A percentile compares a stretch with the other conserved stretches of the same genome.
Evolutionary conservation across 2,797 vertebrate genomes (phyloP).

Genomic region (Enteromius mattozi): DNA sequence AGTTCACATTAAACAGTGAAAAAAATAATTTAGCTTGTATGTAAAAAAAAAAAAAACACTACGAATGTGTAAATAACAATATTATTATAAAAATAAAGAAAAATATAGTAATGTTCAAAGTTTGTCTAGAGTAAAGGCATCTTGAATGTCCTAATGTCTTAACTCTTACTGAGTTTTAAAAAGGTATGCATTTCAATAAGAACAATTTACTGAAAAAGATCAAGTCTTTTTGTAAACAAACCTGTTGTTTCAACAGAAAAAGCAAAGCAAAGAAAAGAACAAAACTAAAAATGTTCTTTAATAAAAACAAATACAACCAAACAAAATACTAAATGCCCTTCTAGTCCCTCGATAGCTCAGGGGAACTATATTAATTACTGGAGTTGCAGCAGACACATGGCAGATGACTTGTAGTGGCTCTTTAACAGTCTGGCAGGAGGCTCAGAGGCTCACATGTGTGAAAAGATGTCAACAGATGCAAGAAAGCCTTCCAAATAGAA

Average conservation of each 20-base stretch:
- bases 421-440: slow-evolving; percentile 14
- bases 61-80: neutral
- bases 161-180: neutral
- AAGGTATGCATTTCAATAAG: neutral
- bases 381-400: neutral
- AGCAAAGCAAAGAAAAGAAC: neutral
- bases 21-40: neutral
- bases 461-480: slow-evolving; percentile 25
- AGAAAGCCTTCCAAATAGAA: slow-evolving; percentile 11
- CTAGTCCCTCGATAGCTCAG: neutral
- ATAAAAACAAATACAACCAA: neutral
- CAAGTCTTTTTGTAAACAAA: neutral
- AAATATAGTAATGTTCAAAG: neutral
- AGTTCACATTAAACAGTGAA: neutral
- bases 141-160: neutral
- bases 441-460: slow-evolving; percentile 30
- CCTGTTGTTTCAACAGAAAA: neutral
- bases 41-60: no score
- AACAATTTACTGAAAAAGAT: neutral
- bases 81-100: neutral
- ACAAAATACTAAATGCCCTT: neutral
- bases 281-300: neutral
- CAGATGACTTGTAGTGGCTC: slow-evolving; percentile 8
- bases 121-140: neutral
- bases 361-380: slow-evolving; percentile 27